phyloP scores from a whole-genome alignment of 2,113 vertebrate genomes.

The Orthonyx spaldingii region DNA sequence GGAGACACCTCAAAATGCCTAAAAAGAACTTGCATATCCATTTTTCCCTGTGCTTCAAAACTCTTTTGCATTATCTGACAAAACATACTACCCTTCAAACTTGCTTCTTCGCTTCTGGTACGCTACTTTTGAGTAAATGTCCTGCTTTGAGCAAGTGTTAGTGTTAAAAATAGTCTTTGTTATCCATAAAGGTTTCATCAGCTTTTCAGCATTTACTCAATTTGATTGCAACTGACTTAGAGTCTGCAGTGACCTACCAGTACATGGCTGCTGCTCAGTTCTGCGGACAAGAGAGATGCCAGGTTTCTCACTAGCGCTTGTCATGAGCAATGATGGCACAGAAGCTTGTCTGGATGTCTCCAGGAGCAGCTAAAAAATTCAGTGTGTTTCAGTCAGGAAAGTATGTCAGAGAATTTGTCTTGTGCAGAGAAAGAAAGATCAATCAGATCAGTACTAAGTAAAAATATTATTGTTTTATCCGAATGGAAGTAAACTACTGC shows the following conservation, averaged over 20 bases:
- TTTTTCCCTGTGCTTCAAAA: neutral
- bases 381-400: neutral
- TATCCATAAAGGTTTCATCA: neutral
- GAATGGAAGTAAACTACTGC: neutral
- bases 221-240: neutral
- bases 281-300: neutral
- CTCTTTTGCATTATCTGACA: neutral
- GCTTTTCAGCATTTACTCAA: neutral
- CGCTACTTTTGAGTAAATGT: neutral
- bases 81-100: neutral
- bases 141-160: neutral
- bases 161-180: neutral
- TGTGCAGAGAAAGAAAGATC: conserved; percentile 26
- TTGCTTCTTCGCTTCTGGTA: neutral
- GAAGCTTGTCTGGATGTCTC: neutral
- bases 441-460: conserved; percentile 6
- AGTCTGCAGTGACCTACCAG: neutral
- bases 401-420: neutral
- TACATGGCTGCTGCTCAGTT: neutral
- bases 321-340: neutral
- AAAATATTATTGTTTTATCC: conserved; percentile 23
- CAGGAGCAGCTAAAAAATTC: neutral
- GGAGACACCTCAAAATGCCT: neutral
- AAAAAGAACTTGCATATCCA: neutral
- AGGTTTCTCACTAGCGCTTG: neutral